Base-by-base conservation (phyloP, 2,888 invertebrate species). In the Andrena chrysosceles region DNA sequence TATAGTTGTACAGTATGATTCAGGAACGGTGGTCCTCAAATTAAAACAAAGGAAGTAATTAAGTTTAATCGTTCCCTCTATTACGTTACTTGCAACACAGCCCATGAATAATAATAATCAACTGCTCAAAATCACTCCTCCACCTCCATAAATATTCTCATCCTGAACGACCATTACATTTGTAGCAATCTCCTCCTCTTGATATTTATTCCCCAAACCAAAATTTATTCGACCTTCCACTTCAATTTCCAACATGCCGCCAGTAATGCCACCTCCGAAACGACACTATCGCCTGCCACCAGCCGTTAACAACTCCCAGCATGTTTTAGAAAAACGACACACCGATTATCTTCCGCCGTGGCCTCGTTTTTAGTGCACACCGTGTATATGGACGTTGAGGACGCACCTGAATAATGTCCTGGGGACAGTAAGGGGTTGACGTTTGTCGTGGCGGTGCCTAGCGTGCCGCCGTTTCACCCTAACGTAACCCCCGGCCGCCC, bases 351-450 rank as follows among this genome's bases (percentile, higher is more conserved):
- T 5, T 3, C 3, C 6, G 10, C 8, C 0, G 13, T 16, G 2
- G 33, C n/a, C 35, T 56, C 10, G 56, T 73, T 20, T 56, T 76
- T 59, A 52, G 42, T 59, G 56, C 13, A 10, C 66, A 73, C 77
- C 49, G 48, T 3, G 67, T 80, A 75, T 71, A 73, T 10, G 20
- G 42, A 54, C 60, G 54, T 31, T 71, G 77, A 81, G 83, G 79
- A 87, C 86, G 78, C 86, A 88, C 81, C 88, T 91, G 90, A 92
- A 90, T 92, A 92, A 92, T 91, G 90, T 88, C 84, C 78, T 70
- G 86, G 26, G 85, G 89, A 86, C 89, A 85, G 85, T 78, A 83
- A 80, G 42, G 81, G 83, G 77, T 78, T 89, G 89, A 89, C 89
- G 81, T 89, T 89, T 90, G 89, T 89, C 89, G 87, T 89, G 89